phyloP scores from a whole-genome alignment of 1,140 invertebrate species.

The Drosophila nebulosa region DNA sequence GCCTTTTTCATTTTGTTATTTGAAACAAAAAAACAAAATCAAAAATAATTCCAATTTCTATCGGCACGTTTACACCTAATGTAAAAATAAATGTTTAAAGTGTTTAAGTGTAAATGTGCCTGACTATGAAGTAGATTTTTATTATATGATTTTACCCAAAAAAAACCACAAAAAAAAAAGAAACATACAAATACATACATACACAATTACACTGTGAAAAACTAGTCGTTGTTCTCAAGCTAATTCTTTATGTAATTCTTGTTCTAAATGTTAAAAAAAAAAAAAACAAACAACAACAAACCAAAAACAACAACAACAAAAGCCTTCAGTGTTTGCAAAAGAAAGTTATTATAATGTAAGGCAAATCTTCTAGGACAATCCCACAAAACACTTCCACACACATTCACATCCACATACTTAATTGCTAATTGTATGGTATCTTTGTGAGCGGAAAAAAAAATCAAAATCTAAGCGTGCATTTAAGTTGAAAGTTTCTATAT shows the following conservation, averaged over 20 bases:
- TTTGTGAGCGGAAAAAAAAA: conserved; percentile 51
- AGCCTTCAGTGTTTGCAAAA: conserved; percentile 78
- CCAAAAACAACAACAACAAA: conserved; percentile 24
- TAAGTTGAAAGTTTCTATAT: conserved; percentile 47
- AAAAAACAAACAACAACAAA: neutral
- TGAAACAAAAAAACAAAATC: conserved; percentile 1
- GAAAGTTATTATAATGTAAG: conserved; percentile 15
- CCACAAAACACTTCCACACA: conserved; percentile 23
- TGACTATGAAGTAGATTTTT: conserved; percentile 48
- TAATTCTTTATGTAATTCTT: conserved; percentile 75
- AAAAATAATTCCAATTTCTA: neutral
- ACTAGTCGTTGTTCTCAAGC: conserved; percentile 72
- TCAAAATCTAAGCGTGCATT: conserved; percentile 37
- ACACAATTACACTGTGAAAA: conserved; percentile 57
- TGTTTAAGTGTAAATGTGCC: conserved; percentile 60
- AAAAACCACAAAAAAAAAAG: conserved; percentile 16
- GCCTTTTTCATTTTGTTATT: conserved; percentile 34
- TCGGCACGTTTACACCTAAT: conserved; percentile 46
- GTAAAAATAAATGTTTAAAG: conserved; percentile 41
- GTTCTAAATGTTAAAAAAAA: conserved; percentile 64
- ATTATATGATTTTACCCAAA: conserved; percentile 35
- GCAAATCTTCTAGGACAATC: conserved; percentile 30
- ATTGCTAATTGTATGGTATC: conserved; percentile 63
- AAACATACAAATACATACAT: conserved; percentile 17
- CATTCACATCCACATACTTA: conserved; percentile 24